Percentiles rank a stretch among this genome's conserved stretches.
Evolutionary conservation across 2,888 invertebrate species (phyloP).

Genomic region (Troilus luridus): DNA sequence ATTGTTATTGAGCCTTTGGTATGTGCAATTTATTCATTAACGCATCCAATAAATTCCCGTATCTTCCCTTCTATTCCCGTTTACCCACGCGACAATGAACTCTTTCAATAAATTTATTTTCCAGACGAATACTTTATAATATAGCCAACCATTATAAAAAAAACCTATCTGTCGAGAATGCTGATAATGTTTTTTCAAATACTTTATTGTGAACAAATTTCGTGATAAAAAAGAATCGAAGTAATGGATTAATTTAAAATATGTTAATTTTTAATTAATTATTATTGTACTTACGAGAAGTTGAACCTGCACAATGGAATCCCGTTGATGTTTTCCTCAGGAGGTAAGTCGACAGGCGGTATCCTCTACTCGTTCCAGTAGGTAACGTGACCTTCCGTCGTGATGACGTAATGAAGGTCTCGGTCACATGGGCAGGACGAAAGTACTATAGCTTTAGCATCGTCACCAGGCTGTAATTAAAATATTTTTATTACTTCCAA

Average conservation of each 20-base stretch:
- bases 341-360: slow-evolving; percentile 62
- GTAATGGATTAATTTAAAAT: too few species aligned
- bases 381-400: slow-evolving; percentile 77
- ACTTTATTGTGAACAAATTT: not conserved
- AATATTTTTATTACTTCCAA: not conserved
- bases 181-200: slow-evolving; percentile 53
- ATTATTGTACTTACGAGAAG: slow-evolving; percentile 70
- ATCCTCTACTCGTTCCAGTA: slow-evolving; percentile 72
- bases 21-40: not conserved
- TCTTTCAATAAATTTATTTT: not conserved
- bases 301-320: slow-evolving; percentile 73
- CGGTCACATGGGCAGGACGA: slow-evolving; percentile 78
- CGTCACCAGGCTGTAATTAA: slow-evolving; percentile 74
- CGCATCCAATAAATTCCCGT: not conserved
- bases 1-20: not conserved
- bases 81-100: not conserved
- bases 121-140: not conserved
- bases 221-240: too few species aligned
- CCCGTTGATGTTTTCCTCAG: slow-evolving; percentile 69
- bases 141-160: not conserved
- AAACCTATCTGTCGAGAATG: too few species aligned
- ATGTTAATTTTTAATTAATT: not conserved
- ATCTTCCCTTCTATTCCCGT: not conserved
- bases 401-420: slow-evolving; percentile 76
- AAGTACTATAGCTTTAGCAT: slow-evolving; percentile 76